Evolutionary conservation across 37 sponge, comb jelly and placozoan species (phyloP).

Genomic region (Diacarnus erythraeanus): DNA sequence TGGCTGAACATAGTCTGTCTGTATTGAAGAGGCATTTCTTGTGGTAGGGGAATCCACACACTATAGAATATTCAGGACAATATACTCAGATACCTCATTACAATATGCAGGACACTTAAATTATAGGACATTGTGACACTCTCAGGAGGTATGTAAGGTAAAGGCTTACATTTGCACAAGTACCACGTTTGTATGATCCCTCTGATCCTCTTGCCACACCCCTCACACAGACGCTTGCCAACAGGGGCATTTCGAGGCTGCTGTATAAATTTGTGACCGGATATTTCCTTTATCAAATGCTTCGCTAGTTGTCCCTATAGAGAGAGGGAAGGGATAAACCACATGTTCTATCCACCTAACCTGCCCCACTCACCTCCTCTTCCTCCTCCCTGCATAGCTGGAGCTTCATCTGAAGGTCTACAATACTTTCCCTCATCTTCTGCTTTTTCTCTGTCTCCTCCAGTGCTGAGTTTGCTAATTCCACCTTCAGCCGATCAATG

Average conservation of each 20-base stretch:
- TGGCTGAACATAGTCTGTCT: neutral
- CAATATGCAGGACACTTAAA: too few species aligned
- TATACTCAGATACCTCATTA: too few species aligned
- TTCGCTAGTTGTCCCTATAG: neutral
- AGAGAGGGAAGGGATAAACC: conserved; percentile 4
- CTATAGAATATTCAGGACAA: too few species aligned
- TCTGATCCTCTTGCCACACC: conserved; percentile 47
- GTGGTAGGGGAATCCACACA: conserved; percentile 17
- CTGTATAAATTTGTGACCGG: conserved; percentile 49
- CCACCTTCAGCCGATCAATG: conserved; percentile 42
- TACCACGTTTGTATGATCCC: conserved; percentile 56
- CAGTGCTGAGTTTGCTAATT: neutral
- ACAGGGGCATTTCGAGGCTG: conserved; percentile 18
- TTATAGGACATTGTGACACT: too few species aligned
- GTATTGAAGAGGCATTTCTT: conserved; percentile 2
- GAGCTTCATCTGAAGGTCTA: conserved; percentile 49
- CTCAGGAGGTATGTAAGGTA: too few species aligned
- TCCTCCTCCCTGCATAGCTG: conserved; percentile 26
- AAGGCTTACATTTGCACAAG: conserved; percentile 49
- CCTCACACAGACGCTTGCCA: conserved; percentile 37
- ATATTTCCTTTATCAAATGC: conserved; percentile 43
- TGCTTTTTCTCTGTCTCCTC: conserved; percentile 13
- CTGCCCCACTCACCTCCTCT: neutral
- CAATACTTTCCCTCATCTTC: conserved; percentile 29
- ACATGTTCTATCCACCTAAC: too few species aligned